phyloP scores from a whole-genome alignment of 2,113 vertebrate species.

The Muntiacus reevesi region DNA sequence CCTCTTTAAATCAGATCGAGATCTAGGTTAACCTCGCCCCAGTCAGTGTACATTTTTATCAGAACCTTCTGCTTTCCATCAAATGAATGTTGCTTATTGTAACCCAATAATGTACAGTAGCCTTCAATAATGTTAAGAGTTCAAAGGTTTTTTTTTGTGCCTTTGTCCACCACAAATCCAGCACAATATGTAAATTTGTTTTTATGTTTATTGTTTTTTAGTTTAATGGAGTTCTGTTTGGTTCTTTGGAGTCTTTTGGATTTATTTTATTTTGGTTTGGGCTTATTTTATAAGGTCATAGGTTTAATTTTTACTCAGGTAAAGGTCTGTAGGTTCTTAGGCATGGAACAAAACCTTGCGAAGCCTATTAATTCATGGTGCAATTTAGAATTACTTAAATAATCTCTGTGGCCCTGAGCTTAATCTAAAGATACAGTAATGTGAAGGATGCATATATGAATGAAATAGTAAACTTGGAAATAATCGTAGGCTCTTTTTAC shows the following conservation, averaged over 20 bases:
- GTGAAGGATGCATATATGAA: background rate
- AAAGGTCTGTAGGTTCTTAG: background rate
- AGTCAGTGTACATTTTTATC: background rate
- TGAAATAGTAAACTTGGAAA: constrained; percentile 27
- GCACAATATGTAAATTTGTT: background rate
- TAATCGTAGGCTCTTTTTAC: background rate
- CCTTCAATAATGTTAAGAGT: background rate
- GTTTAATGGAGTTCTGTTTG: constrained; percentile 18
- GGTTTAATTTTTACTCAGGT: constrained; percentile 56
- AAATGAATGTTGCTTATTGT: background rate
- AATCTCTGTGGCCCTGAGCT: background rate
- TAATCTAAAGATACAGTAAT: background rate
- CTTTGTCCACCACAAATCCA: constrained; percentile 15
- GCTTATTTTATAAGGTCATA: constrained; percentile 43
- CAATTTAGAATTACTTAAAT: constrained; percentile 31
- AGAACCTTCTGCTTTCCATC: background rate
- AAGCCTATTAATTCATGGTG: constrained; percentile 46
- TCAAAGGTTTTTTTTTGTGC: background rate
- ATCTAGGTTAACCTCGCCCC: background rate
- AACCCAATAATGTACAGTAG: background rate
- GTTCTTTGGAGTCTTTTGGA: background rate
- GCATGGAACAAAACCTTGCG: constrained; percentile 7
- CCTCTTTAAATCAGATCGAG: background rate
- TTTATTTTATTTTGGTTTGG: constrained; percentile 33
- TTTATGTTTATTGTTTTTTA: constrained; percentile 9